Base-by-base conservation (phyloP, 1,140 invertebrate species). In the Latrodectus geometricus region DNA sequence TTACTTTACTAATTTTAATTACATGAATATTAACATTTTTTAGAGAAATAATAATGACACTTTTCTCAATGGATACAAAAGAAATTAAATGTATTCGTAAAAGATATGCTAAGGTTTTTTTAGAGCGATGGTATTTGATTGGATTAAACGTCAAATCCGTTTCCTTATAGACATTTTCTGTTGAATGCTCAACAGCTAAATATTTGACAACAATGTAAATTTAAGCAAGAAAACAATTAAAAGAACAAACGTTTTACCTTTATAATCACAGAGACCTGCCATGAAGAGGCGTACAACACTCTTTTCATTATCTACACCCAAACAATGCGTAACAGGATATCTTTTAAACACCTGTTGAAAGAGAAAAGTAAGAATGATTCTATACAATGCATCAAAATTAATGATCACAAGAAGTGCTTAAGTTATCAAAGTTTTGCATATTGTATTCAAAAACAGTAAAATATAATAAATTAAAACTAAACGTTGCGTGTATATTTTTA, bases 241-340 rank as follows among this genome's bases (percentile, higher is more conserved):
- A 35, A 3, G 5, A 35, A 3, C 35, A 35, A 61, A 65, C 9
- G 23, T 70, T 5, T 82, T 70, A 73, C 80, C 80, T 73, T 82
- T 82, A 21, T 73, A 82, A 66, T 83, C 81, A 23, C 70, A 75
- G 23, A 83, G 20, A 4, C 81, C 81, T 15, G 61, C 69, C 72
- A 83, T 66, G 20, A 83, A 83, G 1, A 83, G n/a, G 17, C 81
- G 17, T 4, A 83, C 81, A 17, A 56, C 70, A 17, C 72, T 83
- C 12, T 83, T 66, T 65, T 83, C 72, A 0, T 61, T 50, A 17
- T 83, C 81, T 9, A 83, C 20, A 17, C 81, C 81, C 11, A 83
- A 20, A n/a, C 21, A 83, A 11, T 61, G 52, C 0, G 81, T 66
- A 35, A 83, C 54, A 4, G 70, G 70, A 68, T 75, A 52, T 21